phyloP scores from a whole-genome alignment of 2,888 invertebrate genomes.

The Caenorhabditis angaria region DNA sequence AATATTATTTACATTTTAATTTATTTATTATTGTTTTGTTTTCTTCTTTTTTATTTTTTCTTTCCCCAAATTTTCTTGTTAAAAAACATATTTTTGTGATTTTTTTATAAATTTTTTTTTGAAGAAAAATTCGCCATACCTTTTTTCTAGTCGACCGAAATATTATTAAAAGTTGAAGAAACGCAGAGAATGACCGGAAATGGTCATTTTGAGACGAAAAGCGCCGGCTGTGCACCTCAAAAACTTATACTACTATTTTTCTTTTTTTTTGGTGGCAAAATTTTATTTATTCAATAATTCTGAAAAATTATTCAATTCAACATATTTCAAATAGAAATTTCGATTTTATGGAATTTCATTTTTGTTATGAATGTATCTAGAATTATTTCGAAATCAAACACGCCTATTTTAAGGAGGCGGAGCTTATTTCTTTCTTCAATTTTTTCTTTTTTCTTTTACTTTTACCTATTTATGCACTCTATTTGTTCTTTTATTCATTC shows the following conservation, averaged over 20 bases:
- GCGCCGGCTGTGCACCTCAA: constrained; percentile 4
- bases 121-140: background rate
- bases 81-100: background rate
- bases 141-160: background rate
- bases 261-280: background rate
- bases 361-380: no score
- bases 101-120: background rate
- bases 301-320: background rate
- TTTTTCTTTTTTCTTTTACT: background rate
- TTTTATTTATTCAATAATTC: background rate
- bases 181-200: constrained; percentile 12
- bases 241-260: constrained; percentile 2
- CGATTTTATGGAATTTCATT: no score
- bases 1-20: background rate
- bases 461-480: background rate
- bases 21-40: constrained; percentile 1
- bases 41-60: background rate
- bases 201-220: constrained; percentile 14
- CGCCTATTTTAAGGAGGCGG: no score
- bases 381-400: no score
- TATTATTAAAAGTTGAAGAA: background rate
- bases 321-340: no score
- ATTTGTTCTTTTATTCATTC: background rate
- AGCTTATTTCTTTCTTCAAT: background rate
- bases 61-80: background rate